Evolutionary conservation across 2,113 vertebrate species (phyloP).

Genomic region (Anguilla rostrata): DNA sequence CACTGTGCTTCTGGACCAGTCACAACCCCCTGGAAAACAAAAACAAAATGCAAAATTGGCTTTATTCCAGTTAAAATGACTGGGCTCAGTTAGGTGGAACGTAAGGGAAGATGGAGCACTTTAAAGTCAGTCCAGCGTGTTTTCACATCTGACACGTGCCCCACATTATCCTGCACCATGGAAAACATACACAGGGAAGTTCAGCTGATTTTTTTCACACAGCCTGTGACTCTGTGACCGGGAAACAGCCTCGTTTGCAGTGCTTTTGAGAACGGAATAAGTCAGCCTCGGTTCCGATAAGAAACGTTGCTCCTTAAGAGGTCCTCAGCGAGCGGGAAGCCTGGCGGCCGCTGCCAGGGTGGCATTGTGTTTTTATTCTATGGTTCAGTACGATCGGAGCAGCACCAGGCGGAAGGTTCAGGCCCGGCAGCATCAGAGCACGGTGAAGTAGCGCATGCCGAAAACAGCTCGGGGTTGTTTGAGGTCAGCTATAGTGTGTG

Average conservation of each 20-base stretch:
- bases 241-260: background rate
- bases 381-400: conserved; percentile 14
- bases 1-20: background rate
- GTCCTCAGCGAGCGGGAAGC: background rate
- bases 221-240: background rate
- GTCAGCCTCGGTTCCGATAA: conserved; percentile 26
- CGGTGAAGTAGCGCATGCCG: conserved; percentile 30
- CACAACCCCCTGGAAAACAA: background rate
- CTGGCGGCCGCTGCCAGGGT: background rate
- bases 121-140: no score
- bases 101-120: background rate
- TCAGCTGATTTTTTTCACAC: background rate
- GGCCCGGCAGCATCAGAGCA: conserved; percentile 20
- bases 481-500: conserved; percentile 46
- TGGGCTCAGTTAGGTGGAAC: background rate
- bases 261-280: conserved; percentile 24
- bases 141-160: no score
- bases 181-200: no score
- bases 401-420: conserved; percentile 12
- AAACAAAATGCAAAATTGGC: background rate
- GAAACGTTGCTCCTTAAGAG: conserved; percentile 19
- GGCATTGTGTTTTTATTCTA: conserved; percentile 21
- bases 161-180: no score
- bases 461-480: conserved; percentile 41
- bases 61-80: background rate